These are phyloP conservation scores for Globia sparganii DNA, from an alignment of 2,888 invertebrate genomes.

Conservation along the genomic window DNA sequence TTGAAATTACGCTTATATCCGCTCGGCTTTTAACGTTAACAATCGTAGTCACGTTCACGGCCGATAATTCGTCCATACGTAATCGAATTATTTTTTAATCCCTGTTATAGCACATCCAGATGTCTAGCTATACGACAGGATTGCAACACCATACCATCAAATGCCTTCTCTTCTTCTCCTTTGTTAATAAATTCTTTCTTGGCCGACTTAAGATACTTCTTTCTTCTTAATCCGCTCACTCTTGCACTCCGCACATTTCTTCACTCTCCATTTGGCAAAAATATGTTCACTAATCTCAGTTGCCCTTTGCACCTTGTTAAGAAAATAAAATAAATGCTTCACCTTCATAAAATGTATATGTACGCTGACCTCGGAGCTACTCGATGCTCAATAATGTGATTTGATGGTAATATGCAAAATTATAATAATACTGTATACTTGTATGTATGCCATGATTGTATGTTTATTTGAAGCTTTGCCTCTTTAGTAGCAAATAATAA, in stretches of 20 bases:
- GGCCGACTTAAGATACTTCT: background rate
- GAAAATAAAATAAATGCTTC: constrained; percentile 9
- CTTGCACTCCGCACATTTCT: no score
- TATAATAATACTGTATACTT: constrained; percentile 15
- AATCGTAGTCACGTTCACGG: constrained; percentile 71
- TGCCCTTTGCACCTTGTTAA: constrained; percentile 1
- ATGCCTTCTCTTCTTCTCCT: background rate
- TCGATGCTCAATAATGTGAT: constrained; percentile 24
- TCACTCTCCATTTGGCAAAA: background rate
- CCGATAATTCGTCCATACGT: constrained; percentile 53
- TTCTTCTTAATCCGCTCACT: background rate
- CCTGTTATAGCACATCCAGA: constrained; percentile 4
- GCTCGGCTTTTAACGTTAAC: constrained; percentile 48
- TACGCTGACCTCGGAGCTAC: constrained; percentile 42
- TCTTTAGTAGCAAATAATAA: background rate
- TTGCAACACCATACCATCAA: background rate
- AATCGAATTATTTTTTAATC: constrained; percentile 33
- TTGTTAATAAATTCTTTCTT: background rate
- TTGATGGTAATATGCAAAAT: constrained; percentile 41
- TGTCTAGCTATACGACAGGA: background rate
- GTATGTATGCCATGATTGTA: background rate
- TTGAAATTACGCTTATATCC: constrained; percentile 72
- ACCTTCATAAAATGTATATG: constrained; percentile 22
- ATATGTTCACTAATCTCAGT: background rate
- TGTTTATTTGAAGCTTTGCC: constrained; percentile 30